phyloP scores from a whole-genome alignment of 2,888 invertebrate genomes.

The Itoplectis maculator region DNA sequence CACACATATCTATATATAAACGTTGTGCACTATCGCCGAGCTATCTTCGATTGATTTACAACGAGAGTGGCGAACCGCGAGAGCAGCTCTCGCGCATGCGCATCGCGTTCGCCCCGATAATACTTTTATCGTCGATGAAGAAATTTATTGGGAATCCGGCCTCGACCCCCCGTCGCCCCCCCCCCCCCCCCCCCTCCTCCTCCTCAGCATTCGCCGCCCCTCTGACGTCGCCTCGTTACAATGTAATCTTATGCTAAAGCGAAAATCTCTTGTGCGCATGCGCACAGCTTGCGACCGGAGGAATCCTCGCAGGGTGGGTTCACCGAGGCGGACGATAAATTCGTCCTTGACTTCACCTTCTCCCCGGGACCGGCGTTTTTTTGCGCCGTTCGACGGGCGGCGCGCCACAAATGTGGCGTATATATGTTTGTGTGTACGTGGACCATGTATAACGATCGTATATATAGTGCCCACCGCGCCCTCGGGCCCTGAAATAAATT shows the following conservation, averaged over 20 bases:
- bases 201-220: no score
- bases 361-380: conserved; percentile 28
- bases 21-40: conserved; percentile 73
- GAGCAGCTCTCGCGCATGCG: conserved; percentile 23
- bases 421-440: background rate
- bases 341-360: conserved; percentile 63
- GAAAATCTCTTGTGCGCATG: conserved; percentile 72
- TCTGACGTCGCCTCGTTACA: conserved; percentile 73
- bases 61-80: conserved; percentile 66
- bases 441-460: background rate
- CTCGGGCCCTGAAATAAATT: conserved; percentile 56
- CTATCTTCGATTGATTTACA: conserved; percentile 82
- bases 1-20: conserved; percentile 18
- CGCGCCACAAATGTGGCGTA: background rate
- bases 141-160: conserved; percentile 79
- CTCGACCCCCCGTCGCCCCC: conserved; percentile 60
- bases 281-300: conserved; percentile 55
- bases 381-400: conserved; percentile 6
- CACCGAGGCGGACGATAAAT: conserved; percentile 74
- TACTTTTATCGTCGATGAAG: conserved; percentile 77
- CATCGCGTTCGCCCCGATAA: conserved; percentile 61
- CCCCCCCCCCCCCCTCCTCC: conserved; percentile 12
- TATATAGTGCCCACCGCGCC: conserved; percentile 6
- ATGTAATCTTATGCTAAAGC: conserved; percentile 77
- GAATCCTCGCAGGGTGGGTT: conserved; percentile 61